Evolutionary conservation across 2,113 vertebrate species (phyloP), one percentile per base, ranked within the genome.

Genomic region (Centrocercus urophasianus): DNA sequence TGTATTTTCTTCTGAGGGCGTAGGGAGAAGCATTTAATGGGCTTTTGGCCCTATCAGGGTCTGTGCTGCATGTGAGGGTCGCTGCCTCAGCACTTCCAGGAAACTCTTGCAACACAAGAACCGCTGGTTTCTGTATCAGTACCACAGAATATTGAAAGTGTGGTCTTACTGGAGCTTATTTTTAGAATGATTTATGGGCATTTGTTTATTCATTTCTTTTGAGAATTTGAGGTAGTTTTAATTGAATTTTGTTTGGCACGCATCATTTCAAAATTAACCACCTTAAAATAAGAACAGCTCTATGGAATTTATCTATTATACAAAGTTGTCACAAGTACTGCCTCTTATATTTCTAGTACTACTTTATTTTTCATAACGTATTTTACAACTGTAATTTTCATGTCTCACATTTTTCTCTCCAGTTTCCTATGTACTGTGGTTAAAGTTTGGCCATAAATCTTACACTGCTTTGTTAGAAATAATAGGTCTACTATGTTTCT

Each of bases 391-490:
- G 13, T 42, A 65, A 63, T 90, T 92, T 93, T 88, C 59, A 32
- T 11, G 5, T 83, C 79, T 93, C 48, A 18, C 74, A 73, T 93
- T 85, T 91, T 92, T 84, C 54, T 83, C 54, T 92, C 28, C 28
- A 1, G 19, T 67, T 95, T 91, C 86, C 74, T 73, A 18, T 28
- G 59, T 79, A 42, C 77, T 38, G 30, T 78, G 82, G 54, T 94
- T 94, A 91, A 94, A 83, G 85, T 81, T 72, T 40, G n/a, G n/a
- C 79, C 30, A 5, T 89, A 94, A 95, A 84, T 93, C 71, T 83
- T 70, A 16, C 0, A 10, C 54, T 57, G 48, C 88, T 94, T 61
- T 52, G 63, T 94, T 92, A 80, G 83, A 95, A 93, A 70, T 84
- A 94, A 89, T 70, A 73, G 20, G 9, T 80, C 54, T 56, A 18